These are phyloP conservation scores for Vidua chalybeata DNA, from an alignment of 2,113 vertebrate genomes.

Conservation along the genomic window DNA sequence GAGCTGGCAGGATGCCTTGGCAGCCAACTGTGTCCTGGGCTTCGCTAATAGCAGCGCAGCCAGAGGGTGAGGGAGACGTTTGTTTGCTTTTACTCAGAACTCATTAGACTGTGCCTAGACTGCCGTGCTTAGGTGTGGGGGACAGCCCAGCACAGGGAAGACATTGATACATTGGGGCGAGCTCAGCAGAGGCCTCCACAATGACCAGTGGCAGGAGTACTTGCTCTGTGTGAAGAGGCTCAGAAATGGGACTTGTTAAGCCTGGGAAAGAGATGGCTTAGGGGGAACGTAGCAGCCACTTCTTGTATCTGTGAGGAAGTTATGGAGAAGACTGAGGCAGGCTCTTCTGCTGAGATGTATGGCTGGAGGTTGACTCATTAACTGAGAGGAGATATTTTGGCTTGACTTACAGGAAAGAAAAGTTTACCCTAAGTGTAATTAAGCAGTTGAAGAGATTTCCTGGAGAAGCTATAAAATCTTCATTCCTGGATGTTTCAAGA, in stretches of 20 bases:
- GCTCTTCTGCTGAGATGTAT: not conserved
- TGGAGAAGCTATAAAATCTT: not conserved
- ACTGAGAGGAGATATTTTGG: not conserved
- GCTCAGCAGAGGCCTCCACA: not conserved
- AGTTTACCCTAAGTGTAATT: not conserved
- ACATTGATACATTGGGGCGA: not conserved
- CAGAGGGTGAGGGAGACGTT: not conserved
- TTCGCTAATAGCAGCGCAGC: not conserved
- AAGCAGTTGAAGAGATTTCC: not conserved
- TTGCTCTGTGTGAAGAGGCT: not conserved
- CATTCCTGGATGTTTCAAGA: not conserved
- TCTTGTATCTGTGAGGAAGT: not conserved
- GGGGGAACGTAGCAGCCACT: not conserved
- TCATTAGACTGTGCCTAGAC: not conserved
- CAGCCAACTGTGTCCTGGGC: not conserved
- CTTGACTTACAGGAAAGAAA: not conserved
- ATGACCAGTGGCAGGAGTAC: not conserved
- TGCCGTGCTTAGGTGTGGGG: not conserved
- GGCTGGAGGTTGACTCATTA: not conserved
- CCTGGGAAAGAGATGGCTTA: not conserved
- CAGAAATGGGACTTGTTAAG: not conserved
- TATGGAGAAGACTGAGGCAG: not conserved
- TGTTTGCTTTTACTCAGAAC: not conserved
- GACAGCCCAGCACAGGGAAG: not conserved
- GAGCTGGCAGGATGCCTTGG: not conserved